Base-by-base conservation (phyloP, 92 coral and sea anemone species). In the Metridium senile region DNA sequence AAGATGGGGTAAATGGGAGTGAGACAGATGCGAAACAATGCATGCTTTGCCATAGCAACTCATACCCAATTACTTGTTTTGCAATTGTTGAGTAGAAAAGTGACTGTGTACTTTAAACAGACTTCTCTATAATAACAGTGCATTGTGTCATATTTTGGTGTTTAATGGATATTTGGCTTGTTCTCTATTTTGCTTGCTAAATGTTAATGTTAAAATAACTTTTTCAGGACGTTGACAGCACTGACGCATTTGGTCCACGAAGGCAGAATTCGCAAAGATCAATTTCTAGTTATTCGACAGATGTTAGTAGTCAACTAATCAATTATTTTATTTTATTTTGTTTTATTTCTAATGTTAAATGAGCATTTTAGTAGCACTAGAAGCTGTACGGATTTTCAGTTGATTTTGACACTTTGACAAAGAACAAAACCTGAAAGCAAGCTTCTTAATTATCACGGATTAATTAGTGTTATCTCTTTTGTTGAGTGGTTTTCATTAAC, bases 201-300 rank as follows among this genome's bases (percentile, higher is more conserved):
- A 31, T 63, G 21, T 28, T 59, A 68, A 34, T 20, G 21, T 35
- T 34, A 35, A 68, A 68, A 10, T 68, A 68, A 39, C 54, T 56
- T 70, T 77, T 82, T 39, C 81, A 84, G 88, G 88, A 77, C 22
- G 72, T 22, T 29, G 88, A 84, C 49, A 39, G 49, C 21, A 84
- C 62, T 72, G 88, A 84, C 2, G 72, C 76, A 19, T 75, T 75
- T 29, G 30, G 21, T 23, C 63, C 33, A 1, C 80, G 43, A 49
- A 51, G 63, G 45, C 71, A 62, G 21, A 35, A 57, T 28, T 64
- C 80, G 22, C 80, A 62, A 29, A 32, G 71, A 75, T 75, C 80
- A 58, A 45, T 75, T n/a, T 75, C 80, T 26, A 75, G 71, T 75
- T 62, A 19, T 75, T 64, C 80, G n/a, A n/a, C n/a, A 33, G 80